Base-by-base conservation (phyloP, 92 coral and sea anemone genomes). In the Epizoanthus rinbou region DNA sequence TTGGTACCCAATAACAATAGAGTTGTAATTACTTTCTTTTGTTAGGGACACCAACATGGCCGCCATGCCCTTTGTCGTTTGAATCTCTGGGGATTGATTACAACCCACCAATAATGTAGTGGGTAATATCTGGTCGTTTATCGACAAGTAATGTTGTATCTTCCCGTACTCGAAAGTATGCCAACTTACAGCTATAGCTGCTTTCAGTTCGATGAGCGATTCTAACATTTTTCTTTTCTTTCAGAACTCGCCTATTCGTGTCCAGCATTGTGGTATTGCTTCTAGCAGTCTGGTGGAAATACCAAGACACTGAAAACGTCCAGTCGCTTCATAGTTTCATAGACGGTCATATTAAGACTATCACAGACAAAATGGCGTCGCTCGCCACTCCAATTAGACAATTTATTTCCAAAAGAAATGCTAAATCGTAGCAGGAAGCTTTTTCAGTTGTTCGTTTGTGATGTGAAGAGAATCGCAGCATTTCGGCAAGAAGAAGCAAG, bases 221-320 rank as follows among this genome's bases (percentile, higher is more conserved):
- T 50, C 2, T 50, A 1, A 50, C 54, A 50, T 9, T 41, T 18
- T 43, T 43, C 41, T 22, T 45, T 59, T 21, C 41, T 78, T 78
- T 62, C 82, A 78, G 82, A 62, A 59, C 59, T 43, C 82, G 82
- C 19, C 24, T 78, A 78, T 56, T 78, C 21, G 18, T 62, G 59
- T 62, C 82, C 19, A 43, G 71, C 15, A 15, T 78, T 15, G 22
- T 78, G n/a, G 82, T 78, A 37, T 10, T 78, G 39, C 16, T 78
- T 62, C 82, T 78, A 21, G 82, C 56, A 6, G 11, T 43, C n/a
- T 78, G 71, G 82, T 78, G 82, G 82, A 78, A 21, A 22, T 78
- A 62, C 59, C 82, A 78, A 56, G 82, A 78, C 24, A 62, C 63
- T 57, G 82, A 78, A 43, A 22, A 78, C 23, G 66, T 78, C 10